These are phyloP conservation scores for Polyommatus icarus DNA, from an alignment of 2,888 invertebrate genomes.

Conservation along the genomic window DNA sequence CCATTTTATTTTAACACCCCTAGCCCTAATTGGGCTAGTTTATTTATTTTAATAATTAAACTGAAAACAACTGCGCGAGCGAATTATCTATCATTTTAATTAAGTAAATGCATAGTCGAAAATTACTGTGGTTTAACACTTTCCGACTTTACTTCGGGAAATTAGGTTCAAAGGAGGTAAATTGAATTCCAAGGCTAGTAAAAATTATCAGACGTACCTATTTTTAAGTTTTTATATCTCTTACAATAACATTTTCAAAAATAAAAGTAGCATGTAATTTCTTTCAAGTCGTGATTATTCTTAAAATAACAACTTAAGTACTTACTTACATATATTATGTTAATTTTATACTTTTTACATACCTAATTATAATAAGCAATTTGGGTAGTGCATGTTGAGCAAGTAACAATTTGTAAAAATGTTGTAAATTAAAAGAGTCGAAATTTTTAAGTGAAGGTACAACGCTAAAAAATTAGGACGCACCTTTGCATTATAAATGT, in stretches of 20 bases:
- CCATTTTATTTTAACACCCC: neutral
- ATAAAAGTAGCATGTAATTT: neutral
- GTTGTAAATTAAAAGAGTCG: too few relatives aligned
- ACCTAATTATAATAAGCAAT: constrained; percentile 1
- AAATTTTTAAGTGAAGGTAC: too few relatives aligned
- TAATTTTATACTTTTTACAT: neutral
- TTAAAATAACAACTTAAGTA: too few relatives aligned
- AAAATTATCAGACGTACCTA: neutral
- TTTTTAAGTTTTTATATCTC: neutral
- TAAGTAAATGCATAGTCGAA: neutral
- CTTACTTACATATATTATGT: too few relatives aligned
- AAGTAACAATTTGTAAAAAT: neutral
- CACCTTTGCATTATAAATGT: neutral
- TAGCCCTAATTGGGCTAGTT: constrained; percentile 22
- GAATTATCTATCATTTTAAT: constrained; percentile 20
- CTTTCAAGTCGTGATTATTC: neutral
- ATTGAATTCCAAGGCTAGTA: neutral
- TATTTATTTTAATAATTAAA: neutral
- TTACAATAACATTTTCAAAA: too few relatives aligned
- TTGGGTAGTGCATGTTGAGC: neutral
- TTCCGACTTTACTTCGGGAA: neutral
- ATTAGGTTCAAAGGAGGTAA: neutral
- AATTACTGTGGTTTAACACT: neutral
- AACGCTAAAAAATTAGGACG: neutral
- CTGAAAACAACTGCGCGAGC: neutral